These are phyloP conservation scores for Axis porcinus DNA, from an alignment of 2,113 vertebrate genomes.

Conservation along the genomic window DNA sequence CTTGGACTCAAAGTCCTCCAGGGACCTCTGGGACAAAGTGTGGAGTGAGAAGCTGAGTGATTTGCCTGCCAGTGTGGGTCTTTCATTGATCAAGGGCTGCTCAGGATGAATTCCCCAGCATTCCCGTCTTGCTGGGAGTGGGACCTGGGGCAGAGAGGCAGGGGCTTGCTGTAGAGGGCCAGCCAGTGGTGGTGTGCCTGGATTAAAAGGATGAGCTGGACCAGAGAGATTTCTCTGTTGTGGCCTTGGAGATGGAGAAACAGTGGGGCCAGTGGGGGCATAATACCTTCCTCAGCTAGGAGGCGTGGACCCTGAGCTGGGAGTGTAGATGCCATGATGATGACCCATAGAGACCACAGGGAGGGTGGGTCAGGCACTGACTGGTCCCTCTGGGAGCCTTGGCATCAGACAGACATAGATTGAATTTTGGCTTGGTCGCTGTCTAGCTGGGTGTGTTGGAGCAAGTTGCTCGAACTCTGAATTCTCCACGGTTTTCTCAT, in stretches of 20 bases:
- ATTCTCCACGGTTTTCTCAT: not conserved
- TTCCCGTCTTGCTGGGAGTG: not conserved
- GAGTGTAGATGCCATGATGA: not conserved
- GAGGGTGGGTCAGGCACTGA: not conserved
- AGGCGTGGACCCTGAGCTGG: not conserved
- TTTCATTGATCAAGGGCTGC: not conserved
- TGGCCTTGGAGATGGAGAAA: not conserved
- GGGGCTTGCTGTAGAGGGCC: not conserved
- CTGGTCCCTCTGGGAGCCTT: not conserved
- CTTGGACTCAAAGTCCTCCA: not conserved
- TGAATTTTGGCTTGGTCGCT: not conserved
- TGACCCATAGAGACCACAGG: too few species aligned
- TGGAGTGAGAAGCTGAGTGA: not conserved
- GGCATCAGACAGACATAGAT: not conserved
- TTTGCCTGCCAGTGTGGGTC: not conserved
- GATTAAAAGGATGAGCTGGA: not conserved
- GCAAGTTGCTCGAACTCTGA: not conserved
- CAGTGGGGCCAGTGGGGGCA: too few species aligned
- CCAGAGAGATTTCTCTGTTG: not conserved
- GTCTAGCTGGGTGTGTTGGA: not conserved
- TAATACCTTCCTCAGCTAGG: not conserved
- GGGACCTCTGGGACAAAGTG: not conserved
- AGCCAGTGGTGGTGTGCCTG: not conserved
- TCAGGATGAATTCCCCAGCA: not conserved
- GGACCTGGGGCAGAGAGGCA: not conserved